Conservation (phyloP, 92 coral and sea anemone species). For the Nematostella vectensis region DNA sequence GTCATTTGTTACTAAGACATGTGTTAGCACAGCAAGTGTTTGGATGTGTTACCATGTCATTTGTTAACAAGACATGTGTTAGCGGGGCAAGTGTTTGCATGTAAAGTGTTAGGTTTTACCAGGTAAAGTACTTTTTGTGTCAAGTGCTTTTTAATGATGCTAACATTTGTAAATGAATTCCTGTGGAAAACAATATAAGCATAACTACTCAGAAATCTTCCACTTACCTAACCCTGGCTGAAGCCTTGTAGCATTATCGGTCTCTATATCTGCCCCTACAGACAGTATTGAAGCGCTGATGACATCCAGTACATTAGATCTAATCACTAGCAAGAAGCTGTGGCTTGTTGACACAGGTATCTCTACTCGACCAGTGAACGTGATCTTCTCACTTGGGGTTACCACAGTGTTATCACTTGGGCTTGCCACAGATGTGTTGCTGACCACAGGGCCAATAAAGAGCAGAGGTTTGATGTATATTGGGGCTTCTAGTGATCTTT, state of each 20-base stretch:
- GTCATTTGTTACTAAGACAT: no score
- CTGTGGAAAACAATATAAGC: background rate
- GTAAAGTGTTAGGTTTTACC: no score
- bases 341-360: slow-evolving; percentile 72
- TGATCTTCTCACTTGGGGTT: slow-evolving; percentile 71
- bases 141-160: background rate
- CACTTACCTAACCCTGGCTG: background rate
- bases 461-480: slow-evolving; percentile 25
- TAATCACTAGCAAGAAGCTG: slow-evolving; percentile 35
- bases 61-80: no score
- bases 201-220: background rate
- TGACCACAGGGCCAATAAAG: slow-evolving; percentile 14
- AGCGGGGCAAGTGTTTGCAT: no score
- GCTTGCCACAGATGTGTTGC: slow-evolving; percentile 40
- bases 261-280: slow-evolving; percentile 50
- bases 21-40: no score
- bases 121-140: background rate
- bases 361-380: slow-evolving; percentile 22
- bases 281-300: slow-evolving; percentile 23
- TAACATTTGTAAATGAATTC: background rate
- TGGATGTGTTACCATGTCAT: no score
- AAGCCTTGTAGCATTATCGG: slow-evolving; percentile 12
- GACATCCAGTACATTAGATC: slow-evolving; percentile 35
- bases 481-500: background rate
- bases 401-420: slow-evolving; percentile 22